Percentiles rank a stretch among this genome's conserved stretches.
These are phyloP conservation scores for Catostomus latipinnis DNA, from an alignment of 2,797 vertebrate species.

Conservation along the genomic window DNA sequence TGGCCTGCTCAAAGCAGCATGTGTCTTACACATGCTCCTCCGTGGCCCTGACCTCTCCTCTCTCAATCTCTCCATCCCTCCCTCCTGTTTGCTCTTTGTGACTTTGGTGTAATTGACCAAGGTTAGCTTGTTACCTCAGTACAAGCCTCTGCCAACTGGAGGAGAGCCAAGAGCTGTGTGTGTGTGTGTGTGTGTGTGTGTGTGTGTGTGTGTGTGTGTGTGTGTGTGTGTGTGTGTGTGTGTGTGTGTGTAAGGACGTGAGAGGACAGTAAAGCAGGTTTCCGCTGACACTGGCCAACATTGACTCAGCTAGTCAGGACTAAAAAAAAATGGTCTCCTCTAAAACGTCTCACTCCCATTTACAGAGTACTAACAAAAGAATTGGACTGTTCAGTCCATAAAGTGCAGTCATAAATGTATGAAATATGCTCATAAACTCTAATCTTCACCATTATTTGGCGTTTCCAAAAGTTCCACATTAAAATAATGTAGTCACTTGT, in stretches of 20 bases:
- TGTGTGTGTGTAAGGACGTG: not conserved
- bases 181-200: constrained; percentile 20
- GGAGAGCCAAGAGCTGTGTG: constrained; percentile 25
- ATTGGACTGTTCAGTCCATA: constrained; percentile 17
- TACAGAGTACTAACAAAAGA: constrained; percentile 14
- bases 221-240: constrained; percentile 14
- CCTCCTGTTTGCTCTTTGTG: constrained; percentile 28
- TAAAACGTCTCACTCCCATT: constrained; percentile 26
- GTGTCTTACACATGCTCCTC: constrained; percentile 14
- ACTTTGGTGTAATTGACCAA: constrained; percentile 48
- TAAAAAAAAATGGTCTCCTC: not conserved
- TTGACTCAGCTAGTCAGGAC: constrained; percentile 2
- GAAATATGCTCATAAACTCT: constrained; percentile 23
- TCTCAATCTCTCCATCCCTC: not conserved
- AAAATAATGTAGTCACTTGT: constrained; percentile 1
- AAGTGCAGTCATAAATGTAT: constrained; percentile 7
- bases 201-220: constrained; percentile 16
- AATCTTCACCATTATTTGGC: not conserved
- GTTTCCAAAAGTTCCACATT: not conserved
- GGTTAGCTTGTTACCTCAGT: constrained; percentile 52
- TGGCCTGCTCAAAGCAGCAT: not conserved
- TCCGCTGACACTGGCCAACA: constrained; percentile 10
- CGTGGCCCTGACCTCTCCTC: constrained; percentile 8
- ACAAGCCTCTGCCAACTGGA: constrained; percentile 45
- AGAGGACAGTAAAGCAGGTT: constrained; percentile 38